A percentile compares a stretch with the other conserved stretches of the same genome.
phyloP scores from a whole-genome alignment of 2,113 vertebrate species.

The Phyllostomus discolor region DNA sequence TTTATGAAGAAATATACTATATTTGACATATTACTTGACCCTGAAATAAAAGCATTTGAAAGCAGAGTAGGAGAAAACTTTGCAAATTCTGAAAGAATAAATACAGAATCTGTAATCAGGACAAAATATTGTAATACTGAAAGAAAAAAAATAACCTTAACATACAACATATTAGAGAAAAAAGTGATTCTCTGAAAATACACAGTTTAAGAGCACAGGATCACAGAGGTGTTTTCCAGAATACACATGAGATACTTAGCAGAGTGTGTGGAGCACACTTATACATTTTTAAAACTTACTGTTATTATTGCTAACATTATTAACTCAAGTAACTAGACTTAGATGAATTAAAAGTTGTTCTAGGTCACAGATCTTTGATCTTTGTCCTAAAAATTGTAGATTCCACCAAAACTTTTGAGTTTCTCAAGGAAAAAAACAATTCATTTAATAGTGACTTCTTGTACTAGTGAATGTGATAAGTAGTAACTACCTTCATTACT shows the following conservation, averaged over 20 bases:
- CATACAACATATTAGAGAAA: not conserved
- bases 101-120: not conserved
- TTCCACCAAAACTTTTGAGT: not conserved
- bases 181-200: not conserved
- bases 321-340: not conserved
- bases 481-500: not conserved
- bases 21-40: not conserved
- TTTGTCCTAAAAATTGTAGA: not conserved
- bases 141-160: not conserved
- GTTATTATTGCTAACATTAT: not conserved
- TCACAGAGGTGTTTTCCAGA: not conserved
- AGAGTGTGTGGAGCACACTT: not conserved
- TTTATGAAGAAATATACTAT: not conserved
- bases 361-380: not conserved
- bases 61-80: not conserved
- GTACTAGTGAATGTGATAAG: not conserved
- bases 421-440: not conserved
- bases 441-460: not conserved
- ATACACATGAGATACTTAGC: not conserved
- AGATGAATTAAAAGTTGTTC: not conserved
- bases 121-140: not conserved
- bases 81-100: not conserved
- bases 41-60: conserved; percentile 43
- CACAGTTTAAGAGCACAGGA: not conserved
- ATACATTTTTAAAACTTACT: not conserved